A percentile compares a stretch with the other conserved stretches of the same genome.
These are phyloP conservation scores for Apodemus sylvaticus DNA, from an alignment of 2,113 vertebrate genomes.

Conservation along the genomic window DNA sequence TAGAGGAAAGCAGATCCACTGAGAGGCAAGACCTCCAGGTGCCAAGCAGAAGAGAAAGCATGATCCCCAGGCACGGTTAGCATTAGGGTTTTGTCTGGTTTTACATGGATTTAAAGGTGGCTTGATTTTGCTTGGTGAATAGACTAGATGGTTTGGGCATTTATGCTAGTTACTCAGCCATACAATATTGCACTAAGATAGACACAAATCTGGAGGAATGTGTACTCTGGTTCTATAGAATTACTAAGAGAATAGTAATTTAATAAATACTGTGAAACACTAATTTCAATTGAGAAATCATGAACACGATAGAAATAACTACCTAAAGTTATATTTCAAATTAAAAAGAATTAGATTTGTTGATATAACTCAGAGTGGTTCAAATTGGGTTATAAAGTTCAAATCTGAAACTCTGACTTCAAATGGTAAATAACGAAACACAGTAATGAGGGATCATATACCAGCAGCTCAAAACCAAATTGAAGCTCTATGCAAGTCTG, in stretches of 20 bases:
- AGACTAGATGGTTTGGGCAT: not conserved
- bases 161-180: not conserved
- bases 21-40: not conserved
- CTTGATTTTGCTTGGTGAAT: not conserved
- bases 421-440: conserved; percentile 37
- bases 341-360: not conserved
- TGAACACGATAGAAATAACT: not conserved
- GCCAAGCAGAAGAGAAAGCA: not conserved
- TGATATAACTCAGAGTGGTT: not conserved
- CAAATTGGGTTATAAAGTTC: not conserved
- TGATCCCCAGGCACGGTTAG: not conserved
- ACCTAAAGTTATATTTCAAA: conserved; percentile 28
- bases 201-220: not conserved
- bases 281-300: not conserved
- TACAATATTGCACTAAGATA: not conserved
- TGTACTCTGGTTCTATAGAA: not conserved
- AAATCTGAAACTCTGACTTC: conserved; percentile 68
- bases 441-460: conserved; percentile 61
- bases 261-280: not conserved
- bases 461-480: conserved; percentile 70
- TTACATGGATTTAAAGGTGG: not conserved
- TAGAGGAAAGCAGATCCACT: not conserved
- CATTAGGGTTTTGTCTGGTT: conserved; percentile 5
- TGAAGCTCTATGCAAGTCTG: conserved; percentile 42
- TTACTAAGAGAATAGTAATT: not conserved